Evolutionary conservation across 37 sponge, comb jelly and placozoan species (phyloP), one percentile per base, ranked within the genome.

Genomic region (Sycon ciliatum): DNA sequence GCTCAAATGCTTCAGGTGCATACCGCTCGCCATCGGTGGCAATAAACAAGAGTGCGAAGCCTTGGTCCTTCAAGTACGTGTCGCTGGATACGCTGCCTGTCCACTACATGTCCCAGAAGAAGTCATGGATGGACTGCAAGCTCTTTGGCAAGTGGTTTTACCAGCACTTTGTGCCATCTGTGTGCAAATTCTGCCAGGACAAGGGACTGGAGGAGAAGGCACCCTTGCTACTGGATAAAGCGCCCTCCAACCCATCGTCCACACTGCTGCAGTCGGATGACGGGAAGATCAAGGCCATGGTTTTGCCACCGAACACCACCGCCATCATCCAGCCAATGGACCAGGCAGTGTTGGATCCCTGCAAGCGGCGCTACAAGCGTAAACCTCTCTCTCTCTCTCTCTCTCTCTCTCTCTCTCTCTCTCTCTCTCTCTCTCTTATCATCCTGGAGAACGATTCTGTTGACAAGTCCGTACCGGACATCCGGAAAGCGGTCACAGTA

Each of bases 401-500:
- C n/a, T n/a, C n/a, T n/a, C n/a, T n/a, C n/a, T n/a, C n/a, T n/a
- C n/a, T n/a, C n/a, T n/a, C n/a, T n/a, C 11, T 42, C n/a, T n/a
- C n/a, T n/a, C n/a, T n/a, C n/a, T n/a, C n/a, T n/a, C 33, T 69
- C 31, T 34, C 34, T 20, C 22, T 40, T 18, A 32, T 32, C 36
- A 37, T 69, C 39, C 35, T 69, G 70, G 70, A 69, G 49, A 69
- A 69, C 24, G 70, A 24, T 7, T 60, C 24, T 20, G 7, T n/a
- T 20, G 9, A 60, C 9, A 23, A 20, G 29, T 27, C 68, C 38
- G 67, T 76, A 20, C 69, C 77, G 38, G 67, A 75, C 37, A 75
- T 69, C 31, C 64, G 65, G 36, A 65, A 76, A 34, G 55, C 31
- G n/a, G 58, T 76, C 38, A 76, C 69, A 20, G 53, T 76, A 31